A percentile compares a stretch with the other conserved stretches of the same genome.
phyloP scores from a whole-genome alignment of 1,140 invertebrate genomes.

The Hyposmocoma kahamanoa region DNA sequence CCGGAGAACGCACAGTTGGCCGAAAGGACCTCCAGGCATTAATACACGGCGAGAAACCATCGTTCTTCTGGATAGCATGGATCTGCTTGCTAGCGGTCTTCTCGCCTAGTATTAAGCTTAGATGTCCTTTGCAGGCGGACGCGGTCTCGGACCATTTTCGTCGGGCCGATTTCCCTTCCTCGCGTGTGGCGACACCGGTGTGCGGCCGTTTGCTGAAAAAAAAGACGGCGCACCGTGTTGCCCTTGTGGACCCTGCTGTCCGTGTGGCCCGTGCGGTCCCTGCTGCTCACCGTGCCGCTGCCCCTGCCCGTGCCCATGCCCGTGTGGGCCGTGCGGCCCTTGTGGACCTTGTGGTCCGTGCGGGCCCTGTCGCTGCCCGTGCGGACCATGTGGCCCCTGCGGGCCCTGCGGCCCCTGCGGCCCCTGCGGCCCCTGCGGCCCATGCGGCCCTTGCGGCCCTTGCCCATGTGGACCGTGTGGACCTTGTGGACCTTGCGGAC shows the following conservation, averaged over 20 bases:
- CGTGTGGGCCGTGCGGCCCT: constrained; percentile 10
- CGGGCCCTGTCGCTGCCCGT: constrained; percentile 1
- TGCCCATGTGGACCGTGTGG: constrained; percentile 5
- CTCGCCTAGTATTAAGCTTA: constrained; percentile 49
- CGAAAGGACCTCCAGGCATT: constrained; percentile 51
- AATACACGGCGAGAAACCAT: constrained; percentile 42
- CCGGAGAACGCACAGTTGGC: constrained; percentile 54
- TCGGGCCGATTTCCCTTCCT: not conserved
- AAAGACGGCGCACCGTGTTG: not conserved
- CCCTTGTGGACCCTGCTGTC: constrained; percentile 6
- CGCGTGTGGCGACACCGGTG: not conserved
- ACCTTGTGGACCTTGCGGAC: constrained; percentile 7
- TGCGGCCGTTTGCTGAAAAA: not conserved
- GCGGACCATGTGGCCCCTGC: constrained; percentile 5
- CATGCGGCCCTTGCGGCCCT: not conserved
- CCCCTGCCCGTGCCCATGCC: no score
- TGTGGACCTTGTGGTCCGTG: constrained; percentile 14
- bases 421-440: constrained; percentile 3
- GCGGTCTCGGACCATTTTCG: constrained; percentile 4
- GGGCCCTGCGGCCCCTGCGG: constrained; percentile 9
- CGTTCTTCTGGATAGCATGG: constrained; percentile 56
- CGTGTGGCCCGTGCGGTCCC: constrained; percentile 9
- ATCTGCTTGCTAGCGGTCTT: constrained; percentile 10
- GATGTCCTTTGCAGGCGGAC: constrained; percentile 54
- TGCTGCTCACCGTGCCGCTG: constrained; percentile 7